Evolutionary conservation across 2,888 invertebrate species (phyloP).

Genomic region (Sussaba pulchella): DNA sequence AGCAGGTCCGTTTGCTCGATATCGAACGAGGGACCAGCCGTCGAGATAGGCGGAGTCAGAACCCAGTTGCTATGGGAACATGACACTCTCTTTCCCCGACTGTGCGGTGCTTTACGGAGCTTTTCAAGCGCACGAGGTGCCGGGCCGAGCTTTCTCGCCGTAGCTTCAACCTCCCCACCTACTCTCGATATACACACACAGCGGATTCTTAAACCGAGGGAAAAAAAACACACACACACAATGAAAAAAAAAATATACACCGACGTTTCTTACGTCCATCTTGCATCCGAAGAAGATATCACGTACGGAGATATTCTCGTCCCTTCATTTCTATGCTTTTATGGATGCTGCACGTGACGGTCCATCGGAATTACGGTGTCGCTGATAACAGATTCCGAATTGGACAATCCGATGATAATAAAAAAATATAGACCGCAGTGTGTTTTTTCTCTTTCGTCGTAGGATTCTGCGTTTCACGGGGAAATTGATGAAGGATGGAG

Average conservation of each 20-base stretch:
- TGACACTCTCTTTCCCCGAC: slow-evolving; percentile 81
- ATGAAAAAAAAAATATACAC: slow-evolving; percentile 27
- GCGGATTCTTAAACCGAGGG: slow-evolving; percentile 27
- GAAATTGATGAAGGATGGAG: too few relatives aligned
- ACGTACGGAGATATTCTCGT: neutral
- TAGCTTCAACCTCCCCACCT: slow-evolving; percentile 56
- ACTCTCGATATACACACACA: too few relatives aligned
- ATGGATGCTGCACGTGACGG: neutral
- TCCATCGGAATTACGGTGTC: neutral
- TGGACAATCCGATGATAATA: neutral
- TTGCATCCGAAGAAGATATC: slow-evolving; percentile 28
- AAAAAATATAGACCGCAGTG: neutral
- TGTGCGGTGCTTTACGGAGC: slow-evolving; percentile 78
- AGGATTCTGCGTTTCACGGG: too few relatives aligned
- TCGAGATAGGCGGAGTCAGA: slow-evolving; percentile 82
- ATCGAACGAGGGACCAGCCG: slow-evolving; percentile 80
- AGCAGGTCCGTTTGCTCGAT: slow-evolving; percentile 76
- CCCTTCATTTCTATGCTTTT: neutral
- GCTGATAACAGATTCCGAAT: neutral
- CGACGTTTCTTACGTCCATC: slow-evolving; percentile 47
- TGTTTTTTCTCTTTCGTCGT: too few relatives aligned
- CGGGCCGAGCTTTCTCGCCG: slow-evolving; percentile 68
- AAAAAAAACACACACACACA: too few relatives aligned
- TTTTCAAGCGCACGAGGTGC: slow-evolving; percentile 72
- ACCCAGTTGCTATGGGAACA: slow-evolving; percentile 82